phyloP scores from a whole-genome alignment of 2,797 vertebrate genomes.

The Protosalanx chinensis region DNA sequence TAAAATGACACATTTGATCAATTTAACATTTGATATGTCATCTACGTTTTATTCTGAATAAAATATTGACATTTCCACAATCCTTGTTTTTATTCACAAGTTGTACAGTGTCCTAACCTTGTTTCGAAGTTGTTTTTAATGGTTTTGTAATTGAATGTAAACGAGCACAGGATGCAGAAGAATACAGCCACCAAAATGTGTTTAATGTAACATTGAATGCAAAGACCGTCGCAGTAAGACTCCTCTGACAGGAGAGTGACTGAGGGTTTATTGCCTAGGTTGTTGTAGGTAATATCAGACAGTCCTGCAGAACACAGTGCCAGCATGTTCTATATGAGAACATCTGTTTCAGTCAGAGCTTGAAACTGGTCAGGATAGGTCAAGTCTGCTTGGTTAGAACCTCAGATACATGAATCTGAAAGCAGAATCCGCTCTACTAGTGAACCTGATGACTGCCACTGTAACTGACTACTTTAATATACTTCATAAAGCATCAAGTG shows the following conservation, averaged over 20 bases:
- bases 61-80: too few relatives aligned
- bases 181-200: constrained; percentile 58
- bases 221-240: constrained; percentile 51
- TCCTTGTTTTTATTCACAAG: too few relatives aligned
- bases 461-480: background rate
- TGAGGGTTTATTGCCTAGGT: constrained; percentile 68
- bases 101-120: too few relatives aligned
- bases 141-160: background rate
- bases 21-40: too few relatives aligned
- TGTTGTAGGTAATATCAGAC: constrained; percentile 53
- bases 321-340: constrained; percentile 30
- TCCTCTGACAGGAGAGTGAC: constrained; percentile 41
- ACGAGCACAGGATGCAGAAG: constrained; percentile 28
- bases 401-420: background rate
- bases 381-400: background rate
- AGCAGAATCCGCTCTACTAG: background rate
- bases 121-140: too few relatives aligned
- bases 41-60: too few relatives aligned
- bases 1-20: too few relatives aligned
- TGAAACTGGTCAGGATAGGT: background rate
- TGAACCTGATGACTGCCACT: background rate
- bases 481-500: background rate
- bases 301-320: constrained; percentile 48
- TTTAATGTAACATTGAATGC: constrained; percentile 61
- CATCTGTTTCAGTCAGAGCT: constrained; percentile 1